phyloP scores from a whole-genome alignment of 2,797 vertebrate genomes.

The Rachycentron canadum region DNA sequence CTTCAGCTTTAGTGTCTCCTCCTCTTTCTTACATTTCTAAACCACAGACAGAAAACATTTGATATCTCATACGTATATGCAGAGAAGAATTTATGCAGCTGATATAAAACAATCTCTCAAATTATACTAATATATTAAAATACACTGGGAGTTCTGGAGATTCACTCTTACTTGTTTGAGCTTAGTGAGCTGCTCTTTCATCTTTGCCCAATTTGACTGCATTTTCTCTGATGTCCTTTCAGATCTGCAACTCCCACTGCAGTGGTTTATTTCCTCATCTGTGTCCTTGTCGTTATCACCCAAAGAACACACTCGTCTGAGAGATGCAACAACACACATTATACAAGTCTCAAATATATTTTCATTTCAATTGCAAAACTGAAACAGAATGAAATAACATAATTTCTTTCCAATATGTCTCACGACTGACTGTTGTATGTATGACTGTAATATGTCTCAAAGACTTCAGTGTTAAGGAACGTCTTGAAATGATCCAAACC shows the following conservation, averaged over 20 bases:
- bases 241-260: constrained; percentile 27
- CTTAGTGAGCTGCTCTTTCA: constrained; percentile 48
- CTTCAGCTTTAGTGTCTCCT: constrained; percentile 70
- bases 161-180: constrained; percentile 62
- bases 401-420: too few species aligned
- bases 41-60: constrained; percentile 43
- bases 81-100: background rate
- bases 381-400: background rate
- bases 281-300: constrained; percentile 56
- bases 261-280: constrained; percentile 48
- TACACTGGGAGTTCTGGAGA: background rate
- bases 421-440: too few species aligned
- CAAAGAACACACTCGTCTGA: constrained; percentile 42
- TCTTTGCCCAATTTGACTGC: constrained; percentile 54
- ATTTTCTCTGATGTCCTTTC: constrained; percentile 50
- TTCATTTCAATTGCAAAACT: background rate
- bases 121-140: background rate
- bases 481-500: too few species aligned
- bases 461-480: too few species aligned
- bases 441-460: too few species aligned
- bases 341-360: background rate
- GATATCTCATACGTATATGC: background rate
- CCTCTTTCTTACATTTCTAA: constrained; percentile 77
- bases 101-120: background rate
- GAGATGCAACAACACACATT: constrained; percentile 22